A percentile compares a stretch with the other conserved stretches of the same genome.
phyloP scores from a whole-genome alignment of 2,888 invertebrate species.

The Frankliniella fusca region DNA sequence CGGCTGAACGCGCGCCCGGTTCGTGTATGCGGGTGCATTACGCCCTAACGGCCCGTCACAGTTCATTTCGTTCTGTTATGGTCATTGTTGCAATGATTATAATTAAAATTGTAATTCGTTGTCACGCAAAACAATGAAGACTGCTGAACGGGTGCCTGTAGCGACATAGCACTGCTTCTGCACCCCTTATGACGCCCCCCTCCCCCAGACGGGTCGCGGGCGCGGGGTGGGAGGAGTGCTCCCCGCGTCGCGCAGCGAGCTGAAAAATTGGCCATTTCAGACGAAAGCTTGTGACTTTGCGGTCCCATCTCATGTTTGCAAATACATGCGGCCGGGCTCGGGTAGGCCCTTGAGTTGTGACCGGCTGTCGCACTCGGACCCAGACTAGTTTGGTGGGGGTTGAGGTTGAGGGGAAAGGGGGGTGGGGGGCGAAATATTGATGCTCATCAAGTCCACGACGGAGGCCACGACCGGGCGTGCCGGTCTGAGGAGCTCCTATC shows the following conservation, averaged over 20 bases:
- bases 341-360: neutral
- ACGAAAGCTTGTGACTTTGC: neutral
- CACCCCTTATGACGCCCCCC: neutral
- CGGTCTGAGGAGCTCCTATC: too few species aligned
- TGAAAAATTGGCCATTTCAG: constrained; percentile 20
- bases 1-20: too few species aligned
- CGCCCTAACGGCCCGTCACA: too few species aligned
- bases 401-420: neutral
- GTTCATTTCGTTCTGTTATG: too few species aligned
- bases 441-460: neutral
- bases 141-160: neutral
- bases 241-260: neutral
- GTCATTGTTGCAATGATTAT: too few species aligned
- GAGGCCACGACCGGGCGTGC: neutral
- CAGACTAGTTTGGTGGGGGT: neutral
- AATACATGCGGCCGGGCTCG: neutral
- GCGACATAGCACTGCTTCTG: neutral
- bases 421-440: neutral
- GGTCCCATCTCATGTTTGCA: constrained; percentile 24
- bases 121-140: too few species aligned
- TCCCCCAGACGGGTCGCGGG: too few species aligned
- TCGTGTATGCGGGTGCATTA: too few species aligned
- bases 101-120: too few species aligned
- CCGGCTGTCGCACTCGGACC: neutral
- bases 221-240: too few species aligned